A percentile compares a stretch with the other conserved stretches of the same genome.
Conservation (phyloP, 2,113 vertebrate species). For the Formicarius rufipectus region DNA sequence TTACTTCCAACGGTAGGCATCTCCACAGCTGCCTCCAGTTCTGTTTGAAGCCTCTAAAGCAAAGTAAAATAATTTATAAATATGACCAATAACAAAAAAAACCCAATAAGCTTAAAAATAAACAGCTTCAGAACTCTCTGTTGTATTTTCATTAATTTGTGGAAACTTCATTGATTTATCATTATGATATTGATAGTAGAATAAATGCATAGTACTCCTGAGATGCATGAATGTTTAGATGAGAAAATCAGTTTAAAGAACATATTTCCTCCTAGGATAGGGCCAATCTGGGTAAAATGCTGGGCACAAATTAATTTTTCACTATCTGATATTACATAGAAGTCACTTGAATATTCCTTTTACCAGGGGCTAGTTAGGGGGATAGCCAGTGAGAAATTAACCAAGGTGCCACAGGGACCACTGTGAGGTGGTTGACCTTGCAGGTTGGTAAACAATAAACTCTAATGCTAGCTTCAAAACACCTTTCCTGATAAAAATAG, state of each 20-base stretch:
- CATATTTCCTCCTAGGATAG: background rate
- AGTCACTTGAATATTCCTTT: background rate
- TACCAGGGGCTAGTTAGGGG: background rate
- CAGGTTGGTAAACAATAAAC: background rate
- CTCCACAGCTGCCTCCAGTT: background rate
- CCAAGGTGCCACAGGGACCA: background rate
- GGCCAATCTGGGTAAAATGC: background rate
- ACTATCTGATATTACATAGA: background rate
- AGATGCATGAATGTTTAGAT: background rate
- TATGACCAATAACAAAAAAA: background rate
- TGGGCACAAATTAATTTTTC: background rate
- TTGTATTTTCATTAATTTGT: background rate
- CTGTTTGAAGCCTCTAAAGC: background rate
- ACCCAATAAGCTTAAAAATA: background rate
- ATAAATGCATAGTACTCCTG: background rate
- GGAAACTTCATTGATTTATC: background rate
- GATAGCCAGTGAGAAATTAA: background rate
- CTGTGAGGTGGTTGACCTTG: background rate
- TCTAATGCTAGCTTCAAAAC: background rate
- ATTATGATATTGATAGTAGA: background rate
- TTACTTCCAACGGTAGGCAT: background rate
- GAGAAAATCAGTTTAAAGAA: background rate
- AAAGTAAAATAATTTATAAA: background rate
- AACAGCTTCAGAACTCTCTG: background rate
- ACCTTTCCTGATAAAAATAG: background rate